phyloP scores from a whole-genome alignment of 2,888 invertebrate species.

The Plebejus melissa region DNA sequence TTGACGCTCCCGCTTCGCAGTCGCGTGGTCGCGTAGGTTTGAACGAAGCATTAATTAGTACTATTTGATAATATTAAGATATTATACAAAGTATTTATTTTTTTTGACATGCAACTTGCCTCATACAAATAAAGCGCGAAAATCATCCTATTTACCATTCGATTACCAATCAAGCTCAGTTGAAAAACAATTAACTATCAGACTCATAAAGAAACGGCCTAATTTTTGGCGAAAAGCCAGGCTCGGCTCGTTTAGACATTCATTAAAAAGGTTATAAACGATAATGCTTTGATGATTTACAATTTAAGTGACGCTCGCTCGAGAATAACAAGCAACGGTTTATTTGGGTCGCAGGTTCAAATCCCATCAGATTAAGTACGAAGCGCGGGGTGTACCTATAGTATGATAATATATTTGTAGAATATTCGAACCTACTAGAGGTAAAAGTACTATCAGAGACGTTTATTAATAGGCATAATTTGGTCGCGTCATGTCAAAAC shows the following conservation, averaged over 20 bases:
- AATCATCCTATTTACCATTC: constrained; percentile 6
- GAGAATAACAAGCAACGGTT: background rate
- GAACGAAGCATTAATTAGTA: too few species aligned
- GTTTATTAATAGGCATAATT: too few species aligned
- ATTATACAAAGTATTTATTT: background rate
- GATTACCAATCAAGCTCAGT: constrained; percentile 10
- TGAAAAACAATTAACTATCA: constrained; percentile 9
- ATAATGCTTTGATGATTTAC: constrained; percentile 1
- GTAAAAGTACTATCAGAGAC: too few species aligned
- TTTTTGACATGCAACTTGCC: background rate
- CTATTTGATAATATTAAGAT: background rate
- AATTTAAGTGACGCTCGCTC: background rate
- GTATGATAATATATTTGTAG: too few species aligned
- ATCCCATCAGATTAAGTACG: background rate
- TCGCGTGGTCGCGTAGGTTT: too few species aligned
- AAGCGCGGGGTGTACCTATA: background rate
- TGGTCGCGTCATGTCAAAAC: too few species aligned
- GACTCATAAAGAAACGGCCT: constrained; percentile 6
- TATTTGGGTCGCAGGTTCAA: background rate
- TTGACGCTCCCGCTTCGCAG: too few species aligned
- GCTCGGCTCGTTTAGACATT: background rate
- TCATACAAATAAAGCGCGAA: background rate
- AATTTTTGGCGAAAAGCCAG: constrained; percentile 16
- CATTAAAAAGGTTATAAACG: constrained; percentile 18
- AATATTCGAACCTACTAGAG: too few species aligned